Conservation (phyloP, 2,888 invertebrate genomes). For the Catotricha subobsoleta region DNA sequence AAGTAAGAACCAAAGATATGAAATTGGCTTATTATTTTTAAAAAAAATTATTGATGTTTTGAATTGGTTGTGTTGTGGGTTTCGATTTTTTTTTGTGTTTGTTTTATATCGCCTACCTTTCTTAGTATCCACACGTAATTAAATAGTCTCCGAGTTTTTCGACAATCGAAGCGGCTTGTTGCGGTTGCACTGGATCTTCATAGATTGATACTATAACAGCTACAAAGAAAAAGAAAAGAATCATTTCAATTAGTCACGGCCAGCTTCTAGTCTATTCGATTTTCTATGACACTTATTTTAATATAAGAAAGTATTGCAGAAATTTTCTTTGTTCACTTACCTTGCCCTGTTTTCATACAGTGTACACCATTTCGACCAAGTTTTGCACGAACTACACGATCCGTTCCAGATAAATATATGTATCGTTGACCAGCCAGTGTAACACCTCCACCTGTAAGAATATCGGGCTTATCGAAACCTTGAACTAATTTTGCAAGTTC, state of each 20-base stretch:
- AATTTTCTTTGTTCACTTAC: no score
- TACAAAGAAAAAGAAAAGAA: constrained; percentile 34
- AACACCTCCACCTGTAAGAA: constrained; percentile 76
- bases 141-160: constrained; percentile 96
- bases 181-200: constrained; percentile 91
- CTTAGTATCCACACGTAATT: constrained; percentile 87
- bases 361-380: constrained; percentile 85
- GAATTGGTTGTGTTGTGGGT: no score
- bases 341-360: constrained; percentile 92
- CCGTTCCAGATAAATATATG: constrained; percentile 89
- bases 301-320: not conserved
- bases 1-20: no score
- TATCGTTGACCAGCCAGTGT: constrained; percentile 83
- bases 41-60: no score
- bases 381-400: constrained; percentile 84
- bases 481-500: constrained; percentile 77
- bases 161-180: constrained; percentile 90
- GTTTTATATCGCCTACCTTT: no score
- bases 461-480: constrained; percentile 78
- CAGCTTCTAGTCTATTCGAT: no score
- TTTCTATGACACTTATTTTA: no score
- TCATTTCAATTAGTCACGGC: not conserved
- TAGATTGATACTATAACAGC: constrained; percentile 87
- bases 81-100: no score
- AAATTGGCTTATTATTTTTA: no score